These are phyloP conservation scores for Oppia nitens DNA, from an alignment of 1,140 invertebrate species.

Conservation along the genomic window DNA sequence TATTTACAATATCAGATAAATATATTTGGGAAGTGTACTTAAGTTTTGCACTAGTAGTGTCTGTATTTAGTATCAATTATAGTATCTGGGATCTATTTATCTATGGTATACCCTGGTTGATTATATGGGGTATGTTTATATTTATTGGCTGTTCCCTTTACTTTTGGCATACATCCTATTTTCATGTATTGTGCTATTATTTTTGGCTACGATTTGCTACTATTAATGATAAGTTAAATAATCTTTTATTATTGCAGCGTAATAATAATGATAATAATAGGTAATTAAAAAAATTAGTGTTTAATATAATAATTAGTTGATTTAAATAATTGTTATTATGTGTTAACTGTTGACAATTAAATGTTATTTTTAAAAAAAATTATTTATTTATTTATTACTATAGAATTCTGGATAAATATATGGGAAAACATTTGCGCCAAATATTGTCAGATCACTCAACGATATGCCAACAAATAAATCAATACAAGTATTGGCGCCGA, in stretches of 20 bases:
- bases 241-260: too few relatives aligned
- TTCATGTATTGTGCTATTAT: conserved; percentile 2
- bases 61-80: conserved; percentile 2
- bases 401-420: too few relatives aligned
- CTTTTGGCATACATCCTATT: conserved; percentile 2
- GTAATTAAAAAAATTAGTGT: too few relatives aligned
- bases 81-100: neutral
- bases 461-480: neutral
- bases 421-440: neutral
- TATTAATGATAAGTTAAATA: too few relatives aligned
- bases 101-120: conserved; percentile 2
- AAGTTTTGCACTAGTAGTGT: neutral
- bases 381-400: too few relatives aligned
- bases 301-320: too few relatives aligned
- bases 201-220: neutral
- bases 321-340: too few relatives aligned
- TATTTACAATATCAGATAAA: neutral
- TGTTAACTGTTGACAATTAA: too few relatives aligned
- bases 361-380: too few relatives aligned
- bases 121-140: neutral
- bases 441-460: neutral
- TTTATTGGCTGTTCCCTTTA: neutral
- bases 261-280: too few relatives aligned
- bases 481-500: neutral
- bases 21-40: neutral